These are phyloP conservation scores for Drosophila buzzatii DNA, from an alignment of 2,888 invertebrate species.

Conservation along the genomic window DNA sequence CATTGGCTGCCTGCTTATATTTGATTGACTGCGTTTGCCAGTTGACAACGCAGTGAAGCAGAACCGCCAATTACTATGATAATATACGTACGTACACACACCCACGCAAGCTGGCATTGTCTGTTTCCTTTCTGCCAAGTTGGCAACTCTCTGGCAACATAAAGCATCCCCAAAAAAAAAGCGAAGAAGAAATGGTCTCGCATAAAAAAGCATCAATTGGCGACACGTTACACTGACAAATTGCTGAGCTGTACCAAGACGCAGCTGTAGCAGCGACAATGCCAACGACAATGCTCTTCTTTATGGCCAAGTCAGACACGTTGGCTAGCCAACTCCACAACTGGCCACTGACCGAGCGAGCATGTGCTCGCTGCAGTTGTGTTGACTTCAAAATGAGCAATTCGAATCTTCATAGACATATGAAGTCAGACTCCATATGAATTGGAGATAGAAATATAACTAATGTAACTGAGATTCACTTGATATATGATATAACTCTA, in stretches of 20 bases:
- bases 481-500: no score
- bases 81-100: constrained; percentile 34
- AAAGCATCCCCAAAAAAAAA: constrained; percentile 20
- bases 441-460: no score
- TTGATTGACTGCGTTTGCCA: constrained; percentile 73
- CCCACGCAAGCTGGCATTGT: constrained; percentile 48
- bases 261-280: constrained; percentile 14
- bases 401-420: neutral
- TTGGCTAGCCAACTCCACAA: neutral
- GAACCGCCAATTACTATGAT: constrained; percentile 64
- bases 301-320: constrained; percentile 37
- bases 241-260: constrained; percentile 48
- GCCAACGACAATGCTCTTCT: constrained; percentile 22
- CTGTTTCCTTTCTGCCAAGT: constrained; percentile 53
- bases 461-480: no score
- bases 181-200: constrained; percentile 1
- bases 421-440: neutral
- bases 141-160: constrained; percentile 52
- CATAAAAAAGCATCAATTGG: constrained; percentile 60
- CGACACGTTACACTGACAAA: constrained; percentile 75
- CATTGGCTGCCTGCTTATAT: constrained; percentile 62
- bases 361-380: neutral
- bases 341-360: neutral
- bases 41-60: constrained; percentile 50
- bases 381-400: constrained; percentile 3